Conservation (phyloP, 2,113 vertebrate genomes). For the Acanthochromis polyacanthus region DNA sequence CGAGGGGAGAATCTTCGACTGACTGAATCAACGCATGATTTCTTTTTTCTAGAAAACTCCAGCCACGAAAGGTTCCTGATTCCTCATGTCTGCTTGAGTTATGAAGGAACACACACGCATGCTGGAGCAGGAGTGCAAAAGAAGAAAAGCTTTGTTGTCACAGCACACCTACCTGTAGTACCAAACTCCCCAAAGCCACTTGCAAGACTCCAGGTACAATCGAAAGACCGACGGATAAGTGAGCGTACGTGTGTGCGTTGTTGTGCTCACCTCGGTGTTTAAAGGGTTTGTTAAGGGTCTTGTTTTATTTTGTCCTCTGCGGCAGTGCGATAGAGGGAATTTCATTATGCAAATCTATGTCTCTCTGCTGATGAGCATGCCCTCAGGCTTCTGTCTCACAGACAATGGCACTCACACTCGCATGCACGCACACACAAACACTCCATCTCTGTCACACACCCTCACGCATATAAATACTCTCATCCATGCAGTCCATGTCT, state of each 20-base stretch:
- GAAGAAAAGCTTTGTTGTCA: conserved; percentile 3
- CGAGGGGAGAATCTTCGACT: neutral
- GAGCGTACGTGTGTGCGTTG: conserved; percentile 31
- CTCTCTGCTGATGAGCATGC: conserved; percentile 78
- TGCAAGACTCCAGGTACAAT: conserved; percentile 28
- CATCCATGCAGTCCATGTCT: conserved; percentile 45
- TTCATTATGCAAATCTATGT: conserved; percentile 80
- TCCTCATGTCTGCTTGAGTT: neutral
- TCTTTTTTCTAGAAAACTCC: conserved; percentile 1
- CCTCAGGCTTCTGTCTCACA: conserved; percentile 71
- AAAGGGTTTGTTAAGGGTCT: conserved; percentile 73
- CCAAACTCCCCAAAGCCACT: conserved; percentile 33
- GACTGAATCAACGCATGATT: neutral
- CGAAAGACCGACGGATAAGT: conserved; percentile 44
- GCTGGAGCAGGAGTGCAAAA: no score
- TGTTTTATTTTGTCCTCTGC: conserved; percentile 77
- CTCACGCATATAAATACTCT: conserved; percentile 56
- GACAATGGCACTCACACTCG: conserved; percentile 46
- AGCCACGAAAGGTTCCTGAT: conserved; percentile 4
- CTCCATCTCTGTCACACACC: conserved; percentile 46
- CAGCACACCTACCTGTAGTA: neutral
- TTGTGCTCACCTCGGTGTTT: conserved; percentile 65
- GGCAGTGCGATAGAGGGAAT: conserved; percentile 70
- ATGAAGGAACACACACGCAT: conserved; percentile 11
- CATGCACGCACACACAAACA: conserved; percentile 18